phyloP scores from a whole-genome alignment of 2,888 invertebrate species.

The Zygogramma bicolorata region DNA sequence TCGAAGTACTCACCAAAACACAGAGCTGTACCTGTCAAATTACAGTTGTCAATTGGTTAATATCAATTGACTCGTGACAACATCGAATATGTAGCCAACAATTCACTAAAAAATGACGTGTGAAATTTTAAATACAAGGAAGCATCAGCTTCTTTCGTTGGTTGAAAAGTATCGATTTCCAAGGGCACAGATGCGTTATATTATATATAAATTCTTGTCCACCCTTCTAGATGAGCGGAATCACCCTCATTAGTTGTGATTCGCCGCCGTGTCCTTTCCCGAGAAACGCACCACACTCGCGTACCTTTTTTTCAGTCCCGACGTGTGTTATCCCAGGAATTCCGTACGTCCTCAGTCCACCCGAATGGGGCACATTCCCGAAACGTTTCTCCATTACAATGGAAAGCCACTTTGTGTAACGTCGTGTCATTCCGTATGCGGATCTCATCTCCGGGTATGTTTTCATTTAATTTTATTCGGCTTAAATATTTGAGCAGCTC shows the following conservation, averaged over 20 bases:
- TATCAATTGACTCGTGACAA: no score
- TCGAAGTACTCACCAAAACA: no score
- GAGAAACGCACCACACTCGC: neutral
- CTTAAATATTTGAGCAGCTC: constrained; percentile 57
- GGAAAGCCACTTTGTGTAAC: constrained; percentile 36
- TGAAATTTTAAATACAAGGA: no score
- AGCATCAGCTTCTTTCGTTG: no score
- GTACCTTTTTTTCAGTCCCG: neutral
- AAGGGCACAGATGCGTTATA: neutral
- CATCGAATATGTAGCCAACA: no score
- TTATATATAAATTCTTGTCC: neutral
- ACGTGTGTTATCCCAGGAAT: constrained; percentile 10
- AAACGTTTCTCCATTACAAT: constrained; percentile 13
- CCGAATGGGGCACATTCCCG: constrained; percentile 16
- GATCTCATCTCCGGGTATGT: constrained; percentile 43
- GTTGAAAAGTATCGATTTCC: neutral
- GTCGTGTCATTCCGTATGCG: constrained; percentile 43
- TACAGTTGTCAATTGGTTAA: no score
- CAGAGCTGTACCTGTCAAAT: no score
- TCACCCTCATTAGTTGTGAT: neutral
- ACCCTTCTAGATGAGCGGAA: neutral
- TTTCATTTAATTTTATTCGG: constrained; percentile 58
- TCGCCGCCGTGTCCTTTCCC: neutral
- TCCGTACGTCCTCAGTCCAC: neutral
- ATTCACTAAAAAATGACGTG: no score